phyloP scores from a whole-genome alignment of 2,888 invertebrate species.

The Cinara cedri region DNA sequence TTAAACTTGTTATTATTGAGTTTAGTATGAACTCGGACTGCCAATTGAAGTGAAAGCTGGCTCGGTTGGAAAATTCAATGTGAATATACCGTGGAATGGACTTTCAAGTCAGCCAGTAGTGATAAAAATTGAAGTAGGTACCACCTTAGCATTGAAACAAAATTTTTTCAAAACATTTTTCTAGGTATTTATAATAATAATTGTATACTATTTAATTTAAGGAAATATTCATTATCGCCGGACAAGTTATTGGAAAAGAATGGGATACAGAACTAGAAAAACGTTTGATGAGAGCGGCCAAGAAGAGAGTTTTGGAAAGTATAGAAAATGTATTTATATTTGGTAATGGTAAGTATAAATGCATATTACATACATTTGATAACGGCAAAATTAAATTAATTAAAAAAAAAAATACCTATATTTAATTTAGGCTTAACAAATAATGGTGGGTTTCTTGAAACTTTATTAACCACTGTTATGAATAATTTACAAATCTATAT shows the following conservation, averaged over 20 bases:
- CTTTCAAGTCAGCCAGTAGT: slow-evolving; percentile 77
- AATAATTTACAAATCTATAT: slow-evolving; percentile 81
- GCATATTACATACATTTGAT: neutral
- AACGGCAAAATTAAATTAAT: neutral
- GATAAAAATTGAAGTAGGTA: slow-evolving; percentile 70
- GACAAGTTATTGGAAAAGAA: slow-evolving; percentile 72
- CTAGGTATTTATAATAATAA: neutral
- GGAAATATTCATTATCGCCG: slow-evolving; percentile 77
- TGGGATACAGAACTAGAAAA: slow-evolving; percentile 78
- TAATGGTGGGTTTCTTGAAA: slow-evolving; percentile 70
- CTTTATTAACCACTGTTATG: slow-evolving; percentile 75
- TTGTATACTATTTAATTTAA: slow-evolving; percentile 59
- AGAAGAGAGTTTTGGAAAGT: slow-evolving; percentile 66
- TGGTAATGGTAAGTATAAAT: slow-evolving; percentile 31
- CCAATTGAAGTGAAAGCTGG: slow-evolving; percentile 84
- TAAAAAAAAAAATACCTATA: neutral
- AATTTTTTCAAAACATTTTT: neutral
- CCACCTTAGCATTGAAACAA: too few relatives aligned
- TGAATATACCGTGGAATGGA: slow-evolving; percentile 81
- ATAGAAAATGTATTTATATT: slow-evolving; percentile 52
- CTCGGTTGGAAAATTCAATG: slow-evolving; percentile 75
- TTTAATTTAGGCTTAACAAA: slow-evolving; percentile 59
- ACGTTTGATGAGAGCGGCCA: slow-evolving; percentile 74
- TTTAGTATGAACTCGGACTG: slow-evolving; percentile 79
- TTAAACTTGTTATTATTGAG: slow-evolving; percentile 59